phyloP scores from a whole-genome alignment of 92 coral and sea anemone genomes.

The Umimayanthus kanabou region DNA sequence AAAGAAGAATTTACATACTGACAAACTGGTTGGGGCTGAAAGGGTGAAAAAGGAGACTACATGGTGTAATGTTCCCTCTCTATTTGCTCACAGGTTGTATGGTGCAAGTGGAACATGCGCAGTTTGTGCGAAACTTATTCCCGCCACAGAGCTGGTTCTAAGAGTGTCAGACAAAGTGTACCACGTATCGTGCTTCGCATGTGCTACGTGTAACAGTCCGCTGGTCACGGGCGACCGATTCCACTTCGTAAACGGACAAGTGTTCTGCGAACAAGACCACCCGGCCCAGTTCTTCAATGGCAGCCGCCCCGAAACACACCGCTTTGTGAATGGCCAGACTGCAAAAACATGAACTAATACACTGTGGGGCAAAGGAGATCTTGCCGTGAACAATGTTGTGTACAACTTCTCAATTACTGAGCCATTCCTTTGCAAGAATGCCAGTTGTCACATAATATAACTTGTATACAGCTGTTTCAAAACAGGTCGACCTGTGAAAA shows the following conservation, averaged over 20 bases:
- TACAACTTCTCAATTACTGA: not conserved
- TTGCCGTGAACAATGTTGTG: not conserved
- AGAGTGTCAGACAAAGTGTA: constrained; percentile 60
- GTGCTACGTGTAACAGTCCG: constrained; percentile 55
- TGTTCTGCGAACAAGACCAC: constrained; percentile 56
- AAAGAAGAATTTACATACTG: too few species aligned
- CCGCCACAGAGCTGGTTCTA: constrained; percentile 63
- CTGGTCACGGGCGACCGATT: constrained; percentile 59
- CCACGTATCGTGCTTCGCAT: constrained; percentile 59
- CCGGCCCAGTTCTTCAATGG: constrained; percentile 36
- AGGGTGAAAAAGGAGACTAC: too few species aligned
- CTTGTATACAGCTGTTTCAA: too few species aligned
- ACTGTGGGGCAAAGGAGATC: not conserved
- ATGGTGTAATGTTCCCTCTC: not conserved
- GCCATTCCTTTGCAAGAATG: not conserved
- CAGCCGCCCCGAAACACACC: not conserved
- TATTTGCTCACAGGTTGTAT: constrained; percentile 56
- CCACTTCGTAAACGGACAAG: constrained; percentile 58
- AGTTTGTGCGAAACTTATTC: constrained; percentile 55
- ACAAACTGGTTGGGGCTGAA: too few species aligned
- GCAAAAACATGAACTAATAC: constrained; percentile 21
- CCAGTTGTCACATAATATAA: not conserved
- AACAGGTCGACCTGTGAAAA: too few species aligned
- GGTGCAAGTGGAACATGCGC: constrained; percentile 70
- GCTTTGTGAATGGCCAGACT: constrained; percentile 23